Evolutionary conservation across 2,888 invertebrate species (phyloP), one percentile per base, ranked within the genome.

Genomic region (Synergus japonicus): DNA sequence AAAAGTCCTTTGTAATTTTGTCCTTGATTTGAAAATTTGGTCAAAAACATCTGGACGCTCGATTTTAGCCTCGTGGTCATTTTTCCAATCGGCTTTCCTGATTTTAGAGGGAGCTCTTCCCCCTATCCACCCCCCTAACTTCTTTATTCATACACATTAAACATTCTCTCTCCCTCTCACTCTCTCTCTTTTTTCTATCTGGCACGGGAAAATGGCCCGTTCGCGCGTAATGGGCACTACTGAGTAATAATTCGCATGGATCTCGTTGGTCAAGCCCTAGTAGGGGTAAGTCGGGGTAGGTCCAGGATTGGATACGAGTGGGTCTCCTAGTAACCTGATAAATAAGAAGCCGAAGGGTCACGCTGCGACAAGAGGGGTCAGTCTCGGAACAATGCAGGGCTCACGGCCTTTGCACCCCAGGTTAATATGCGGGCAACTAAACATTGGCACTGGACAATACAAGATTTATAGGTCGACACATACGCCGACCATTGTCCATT

Each of bases 391-490:
- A 90, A 90, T 88, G 83, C 85, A 82, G 85, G 86, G 89, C 87
- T 88, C 88, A 84, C 86, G 88, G 88, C 90, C 89, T 90, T 89
- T 90, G 91, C 90, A 90, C 91, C 90, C 89, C 85, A 87, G 91
- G 91, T 92, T 91, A 92, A 92, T 91, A 91, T 91, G 92, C 91
- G 92, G 91, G 88, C 90, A 89, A 87, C 92, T 91, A 92, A 92
- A 92, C 91, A 91, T 88, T 89, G 87, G 84, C 87, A 80, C 82
- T 76, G 90, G 87, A 91, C 92, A 92, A 91, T 92, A 81, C 88
- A 90, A 91, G 92, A 92, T 92, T 92, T 92, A 92, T 92, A 90
- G 92, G 82, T 87, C 86, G 87, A 86, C 86, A 84, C 86, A 86
- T 86, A 85, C 86, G 88, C 81, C 77, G 86, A 84, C 86, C 87